These are phyloP conservation scores for Drosophila bifasciata DNA, from an alignment of 1,140 invertebrate species.

Conservation along the genomic window DNA sequence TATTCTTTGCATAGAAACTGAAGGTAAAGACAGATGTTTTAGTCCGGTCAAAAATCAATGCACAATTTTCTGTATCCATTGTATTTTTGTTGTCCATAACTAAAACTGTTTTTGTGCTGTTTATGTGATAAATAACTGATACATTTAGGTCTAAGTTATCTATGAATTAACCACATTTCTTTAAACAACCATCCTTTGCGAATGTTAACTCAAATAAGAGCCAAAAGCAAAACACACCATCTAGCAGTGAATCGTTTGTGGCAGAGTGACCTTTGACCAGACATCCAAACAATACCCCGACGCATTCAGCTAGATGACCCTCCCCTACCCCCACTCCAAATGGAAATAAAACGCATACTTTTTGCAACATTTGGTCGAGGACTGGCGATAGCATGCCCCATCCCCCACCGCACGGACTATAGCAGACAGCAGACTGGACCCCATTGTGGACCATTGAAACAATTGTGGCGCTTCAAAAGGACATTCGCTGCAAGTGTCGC, in stretches of 20 bases:
- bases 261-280: constrained; percentile 50
- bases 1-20: too few relatives aligned
- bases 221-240: constrained; percentile 34
- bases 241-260: constrained; percentile 43
- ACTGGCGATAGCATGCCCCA: neutral
- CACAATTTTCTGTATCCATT: too few relatives aligned
- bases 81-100: too few relatives aligned
- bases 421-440: constrained; percentile 14
- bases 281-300: constrained; percentile 68
- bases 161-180: constrained; percentile 31
- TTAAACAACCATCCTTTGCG: constrained; percentile 29
- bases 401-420: neutral
- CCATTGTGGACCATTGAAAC: constrained; percentile 22
- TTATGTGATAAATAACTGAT: too few relatives aligned
- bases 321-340: too few relatives aligned
- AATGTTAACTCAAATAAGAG: constrained; percentile 38
- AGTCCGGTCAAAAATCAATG: too few relatives aligned
- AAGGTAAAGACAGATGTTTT: too few relatives aligned
- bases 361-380: constrained; percentile 56
- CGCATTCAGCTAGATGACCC: constrained; percentile 73
- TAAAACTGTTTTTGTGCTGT: too few relatives aligned
- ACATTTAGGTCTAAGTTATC: too few relatives aligned
- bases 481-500: constrained; percentile 77
- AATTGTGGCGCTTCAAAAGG: constrained; percentile 52
- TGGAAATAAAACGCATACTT: constrained; percentile 79